Percentiles rank a stretch among this genome's conserved stretches.
These are phyloP conservation scores for Solenodon paradoxus DNA, from an alignment of 2,113 vertebrate species.

Conservation along the genomic window DNA sequence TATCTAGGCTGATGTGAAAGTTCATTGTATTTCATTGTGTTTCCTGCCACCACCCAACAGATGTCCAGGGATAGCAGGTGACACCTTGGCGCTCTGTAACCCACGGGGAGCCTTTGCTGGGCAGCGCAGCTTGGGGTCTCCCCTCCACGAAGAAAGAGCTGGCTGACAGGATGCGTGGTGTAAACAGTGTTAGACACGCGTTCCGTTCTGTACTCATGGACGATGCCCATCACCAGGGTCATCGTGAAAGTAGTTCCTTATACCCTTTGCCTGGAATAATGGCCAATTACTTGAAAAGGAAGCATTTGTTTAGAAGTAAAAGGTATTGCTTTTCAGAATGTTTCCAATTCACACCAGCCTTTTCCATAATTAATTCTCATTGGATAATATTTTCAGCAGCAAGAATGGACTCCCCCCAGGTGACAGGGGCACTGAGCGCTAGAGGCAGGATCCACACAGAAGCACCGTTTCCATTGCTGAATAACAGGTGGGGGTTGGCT, in stretches of 20 bases:
- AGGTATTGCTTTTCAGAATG: conserved; percentile 38
- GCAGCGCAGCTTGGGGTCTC: too few relatives aligned
- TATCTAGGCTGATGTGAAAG: not conserved
- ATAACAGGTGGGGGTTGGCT: accelerated
- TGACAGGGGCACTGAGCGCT: not conserved
- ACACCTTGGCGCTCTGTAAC: accelerated
- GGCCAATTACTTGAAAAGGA: conserved; percentile 1
- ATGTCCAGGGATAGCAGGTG: not conserved
- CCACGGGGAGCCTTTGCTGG: accelerated
- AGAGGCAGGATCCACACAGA: not conserved
- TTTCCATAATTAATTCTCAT: conserved; percentile 6
- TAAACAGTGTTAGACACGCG: not conserved
- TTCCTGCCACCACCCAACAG: not conserved
- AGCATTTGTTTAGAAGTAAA: conserved; percentile 33
- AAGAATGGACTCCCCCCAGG: not conserved
- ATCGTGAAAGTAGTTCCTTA: not conserved
- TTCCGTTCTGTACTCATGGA: too few relatives aligned
- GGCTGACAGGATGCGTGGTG: too few relatives aligned
- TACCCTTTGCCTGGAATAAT: not conserved
- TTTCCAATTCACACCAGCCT: not conserved
- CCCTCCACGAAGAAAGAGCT: not conserved
- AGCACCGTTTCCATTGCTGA: accelerated
- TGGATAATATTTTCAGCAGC: not conserved
- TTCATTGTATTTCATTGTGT: not conserved
- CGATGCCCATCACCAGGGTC: not conserved